A percentile compares a stretch with the other conserved stretches of the same genome.
Conservation (phyloP, 2,113 vertebrate genomes). For the Eonycteris spelaea region DNA sequence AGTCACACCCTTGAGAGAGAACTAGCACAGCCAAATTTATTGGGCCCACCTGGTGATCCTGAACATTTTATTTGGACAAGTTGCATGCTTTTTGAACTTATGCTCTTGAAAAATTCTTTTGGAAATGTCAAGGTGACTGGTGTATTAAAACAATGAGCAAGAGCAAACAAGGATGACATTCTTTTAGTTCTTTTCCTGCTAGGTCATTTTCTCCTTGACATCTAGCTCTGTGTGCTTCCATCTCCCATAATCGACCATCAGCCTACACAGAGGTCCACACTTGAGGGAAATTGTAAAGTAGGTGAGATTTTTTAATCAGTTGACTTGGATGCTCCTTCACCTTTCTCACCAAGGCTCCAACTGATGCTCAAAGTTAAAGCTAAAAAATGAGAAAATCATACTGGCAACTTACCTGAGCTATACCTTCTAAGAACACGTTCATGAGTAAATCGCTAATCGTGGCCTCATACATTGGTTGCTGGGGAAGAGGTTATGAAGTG, state of each 20-base stretch:
- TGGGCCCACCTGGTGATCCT: not conserved
- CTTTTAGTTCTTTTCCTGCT: constrained; percentile 76
- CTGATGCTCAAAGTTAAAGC: not conserved
- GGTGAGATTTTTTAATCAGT: not conserved
- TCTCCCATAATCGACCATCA: constrained; percentile 18
- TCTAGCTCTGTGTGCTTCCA: constrained; percentile 10
- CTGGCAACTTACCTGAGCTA: not conserved
- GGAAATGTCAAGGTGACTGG: constrained; percentile 82
- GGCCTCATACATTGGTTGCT: not conserved
- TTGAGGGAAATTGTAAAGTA: constrained; percentile 19
- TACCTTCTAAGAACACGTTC: not conserved
- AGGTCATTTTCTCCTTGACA: constrained; percentile 72
- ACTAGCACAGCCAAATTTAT: not conserved
- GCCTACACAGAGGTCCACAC: fast-evolving
- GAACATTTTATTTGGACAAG: constrained; percentile 62
- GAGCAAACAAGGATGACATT: constrained; percentile 82
- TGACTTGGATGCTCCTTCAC: not conserved
- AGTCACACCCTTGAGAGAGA: not conserved
- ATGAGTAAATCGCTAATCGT: not conserved
- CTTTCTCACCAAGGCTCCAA: not conserved
- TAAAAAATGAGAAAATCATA: not conserved
- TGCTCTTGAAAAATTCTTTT: constrained; percentile 81
- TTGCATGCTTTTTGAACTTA: constrained; percentile 75
- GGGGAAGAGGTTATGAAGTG: not conserved
- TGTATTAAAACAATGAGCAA: constrained; percentile 69